Percentiles rank a stretch among this genome's conserved stretches.
phyloP scores from a whole-genome alignment of 2,888 invertebrate genomes.

The Raillietiella orientalis region DNA sequence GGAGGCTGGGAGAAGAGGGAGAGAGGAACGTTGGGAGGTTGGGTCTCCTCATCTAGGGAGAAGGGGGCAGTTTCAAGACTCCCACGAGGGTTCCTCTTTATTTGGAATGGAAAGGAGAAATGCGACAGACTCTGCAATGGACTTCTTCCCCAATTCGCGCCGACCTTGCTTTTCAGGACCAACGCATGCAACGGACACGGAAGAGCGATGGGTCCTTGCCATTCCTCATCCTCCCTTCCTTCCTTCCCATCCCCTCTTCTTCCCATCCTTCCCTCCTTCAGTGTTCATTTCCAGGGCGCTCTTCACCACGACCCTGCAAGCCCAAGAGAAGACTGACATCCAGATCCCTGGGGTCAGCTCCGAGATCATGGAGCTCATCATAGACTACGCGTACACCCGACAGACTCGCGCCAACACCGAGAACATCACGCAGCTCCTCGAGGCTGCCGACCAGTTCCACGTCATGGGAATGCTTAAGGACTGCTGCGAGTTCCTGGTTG shows the following conservation, averaged over 20 bases:
- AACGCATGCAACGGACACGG: no score
- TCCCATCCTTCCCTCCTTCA: not conserved
- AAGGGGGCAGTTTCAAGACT: no score
- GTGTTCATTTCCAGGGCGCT: slow-evolving; percentile 23
- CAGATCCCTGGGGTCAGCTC: slow-evolving; percentile 39
- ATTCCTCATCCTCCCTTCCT: not conserved
- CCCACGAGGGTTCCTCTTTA: no score
- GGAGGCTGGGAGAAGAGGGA: no score
- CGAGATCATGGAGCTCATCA: slow-evolving; percentile 36
- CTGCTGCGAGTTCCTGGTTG: slow-evolving; percentile 39
- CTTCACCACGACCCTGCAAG: slow-evolving; percentile 44
- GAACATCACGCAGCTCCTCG: slow-evolving; percentile 40
- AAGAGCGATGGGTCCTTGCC: no score
- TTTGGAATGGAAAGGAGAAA: no score
- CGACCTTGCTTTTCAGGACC: no score
- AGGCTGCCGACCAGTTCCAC: slow-evolving; percentile 59
- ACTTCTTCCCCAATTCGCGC: no score
- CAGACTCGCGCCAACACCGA: slow-evolving; percentile 34
- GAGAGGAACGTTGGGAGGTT: no score
- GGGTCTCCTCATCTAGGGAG: no score
- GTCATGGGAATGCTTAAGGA: slow-evolving; percentile 44
- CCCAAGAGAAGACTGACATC: slow-evolving; percentile 29
- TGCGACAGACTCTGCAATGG: no score
- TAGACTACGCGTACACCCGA: slow-evolving; percentile 56
- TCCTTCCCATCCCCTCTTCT: not conserved